These are phyloP conservation scores for Calcarius lapponicus DNA, from an alignment of 2,797 vertebrate species.

Conservation along the genomic window DNA sequence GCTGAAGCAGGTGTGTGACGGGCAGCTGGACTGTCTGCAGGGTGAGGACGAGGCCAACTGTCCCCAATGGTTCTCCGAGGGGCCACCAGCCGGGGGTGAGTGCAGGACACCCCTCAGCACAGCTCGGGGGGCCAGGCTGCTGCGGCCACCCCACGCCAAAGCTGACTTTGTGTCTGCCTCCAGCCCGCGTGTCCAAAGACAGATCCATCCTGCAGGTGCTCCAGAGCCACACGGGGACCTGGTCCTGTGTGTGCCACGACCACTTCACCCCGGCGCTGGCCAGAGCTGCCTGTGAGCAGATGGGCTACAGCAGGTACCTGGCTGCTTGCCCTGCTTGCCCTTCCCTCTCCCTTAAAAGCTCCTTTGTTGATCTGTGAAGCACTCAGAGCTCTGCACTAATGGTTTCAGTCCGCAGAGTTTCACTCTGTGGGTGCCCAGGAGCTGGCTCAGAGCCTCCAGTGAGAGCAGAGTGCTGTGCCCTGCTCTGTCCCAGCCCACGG, in stretches of 20 bases:
- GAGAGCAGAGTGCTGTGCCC: not conserved
- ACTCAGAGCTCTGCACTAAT: not conserved
- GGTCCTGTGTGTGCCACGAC: slow-evolving; percentile 85
- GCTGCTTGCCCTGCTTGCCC: not conserved
- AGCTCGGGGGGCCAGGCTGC: not conserved
- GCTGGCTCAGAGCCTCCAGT: not conserved
- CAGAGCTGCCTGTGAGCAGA: slow-evolving; percentile 79
- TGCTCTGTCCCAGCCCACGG: rapidly evolving
- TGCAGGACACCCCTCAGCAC: rapidly evolving
- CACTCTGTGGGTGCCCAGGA: rapidly evolving
- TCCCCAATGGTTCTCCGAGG: slow-evolving; percentile 47
- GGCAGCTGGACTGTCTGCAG: slow-evolving; percentile 78
- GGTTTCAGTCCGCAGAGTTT: not conserved
- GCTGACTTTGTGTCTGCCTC: not conserved
- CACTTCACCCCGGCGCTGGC: slow-evolving; percentile 81
- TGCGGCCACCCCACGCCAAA: rapidly evolving
- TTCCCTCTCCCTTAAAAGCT: not conserved
- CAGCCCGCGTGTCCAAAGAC: slow-evolving; percentile 83
- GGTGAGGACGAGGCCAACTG: slow-evolving; percentile 88
- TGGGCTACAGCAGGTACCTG: slow-evolving; percentile 85
- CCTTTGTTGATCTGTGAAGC: rapidly evolving
- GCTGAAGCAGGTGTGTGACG: slow-evolving; percentile 79
- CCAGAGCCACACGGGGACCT: slow-evolving; percentile 53
- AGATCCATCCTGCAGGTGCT: slow-evolving; percentile 84
- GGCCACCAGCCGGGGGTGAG: slow-evolving; percentile 54